Evolutionary conservation across 2,888 invertebrate genomes (phyloP).

Genomic region (Eupithecia subfuscata): DNA sequence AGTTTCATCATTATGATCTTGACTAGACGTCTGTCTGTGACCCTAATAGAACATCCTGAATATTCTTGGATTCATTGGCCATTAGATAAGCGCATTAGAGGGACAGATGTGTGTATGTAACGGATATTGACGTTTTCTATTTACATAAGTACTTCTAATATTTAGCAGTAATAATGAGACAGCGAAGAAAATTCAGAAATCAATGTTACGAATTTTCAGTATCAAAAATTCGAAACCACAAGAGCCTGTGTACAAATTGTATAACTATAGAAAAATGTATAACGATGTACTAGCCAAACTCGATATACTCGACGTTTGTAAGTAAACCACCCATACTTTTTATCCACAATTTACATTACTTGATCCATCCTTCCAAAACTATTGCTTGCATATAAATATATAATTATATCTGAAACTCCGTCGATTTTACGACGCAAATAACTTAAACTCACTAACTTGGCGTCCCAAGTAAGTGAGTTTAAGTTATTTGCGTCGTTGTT

Average conservation of each 20-base stretch:
- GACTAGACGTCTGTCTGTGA: slow-evolving; percentile 45
- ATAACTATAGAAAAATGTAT: background rate
- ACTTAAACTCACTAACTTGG: no score
- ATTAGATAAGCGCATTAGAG: background rate
- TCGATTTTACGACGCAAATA: no score
- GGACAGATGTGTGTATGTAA: background rate
- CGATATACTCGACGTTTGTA: no score
- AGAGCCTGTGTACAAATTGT: background rate
- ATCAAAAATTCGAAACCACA: background rate
- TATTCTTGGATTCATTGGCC: slow-evolving; percentile 11
- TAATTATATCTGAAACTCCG: no score
- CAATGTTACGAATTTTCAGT: background rate
- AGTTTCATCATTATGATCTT: slow-evolving; percentile 49
- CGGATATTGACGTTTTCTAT: background rate
- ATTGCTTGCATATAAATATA: no score
- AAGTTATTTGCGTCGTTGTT: no score
- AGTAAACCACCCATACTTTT: no score
- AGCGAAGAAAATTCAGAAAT: background rate
- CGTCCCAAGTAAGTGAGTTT: no score
- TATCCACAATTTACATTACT: no score
- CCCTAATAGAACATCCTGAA: slow-evolving; percentile 63
- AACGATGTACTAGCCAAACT: no score
- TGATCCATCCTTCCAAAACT: no score
- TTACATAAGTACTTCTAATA: background rate
- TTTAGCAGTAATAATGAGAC: background rate